Conservation (phyloP, 2,797 vertebrate species). For the Falco cherrug region DNA sequence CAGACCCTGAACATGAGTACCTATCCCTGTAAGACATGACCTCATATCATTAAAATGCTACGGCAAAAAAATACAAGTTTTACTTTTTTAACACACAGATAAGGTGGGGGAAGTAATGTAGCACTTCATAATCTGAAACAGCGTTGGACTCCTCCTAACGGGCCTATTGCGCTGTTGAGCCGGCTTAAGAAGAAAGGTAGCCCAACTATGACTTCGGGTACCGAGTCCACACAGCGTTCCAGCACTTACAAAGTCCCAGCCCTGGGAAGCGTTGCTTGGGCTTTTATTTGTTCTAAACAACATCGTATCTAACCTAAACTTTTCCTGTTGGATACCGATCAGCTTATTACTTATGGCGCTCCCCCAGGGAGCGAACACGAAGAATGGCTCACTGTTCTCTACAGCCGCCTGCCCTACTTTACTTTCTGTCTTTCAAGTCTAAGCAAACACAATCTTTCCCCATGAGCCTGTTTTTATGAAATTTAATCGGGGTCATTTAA, state of each 20-base stretch:
- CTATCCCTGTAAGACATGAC: not conserved
- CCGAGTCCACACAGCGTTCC: fast-evolving
- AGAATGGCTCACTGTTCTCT: not conserved
- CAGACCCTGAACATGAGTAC: not conserved
- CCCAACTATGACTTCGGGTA: fast-evolving
- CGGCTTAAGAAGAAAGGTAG: not conserved
- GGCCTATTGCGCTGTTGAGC: not conserved
- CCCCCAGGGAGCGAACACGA: not conserved
- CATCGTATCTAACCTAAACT: not conserved
- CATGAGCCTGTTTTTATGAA: not conserved
- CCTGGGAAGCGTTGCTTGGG: not conserved
- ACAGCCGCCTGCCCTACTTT: not conserved
- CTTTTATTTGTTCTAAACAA: not conserved
- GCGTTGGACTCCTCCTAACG: not conserved
- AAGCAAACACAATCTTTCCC: not conserved
- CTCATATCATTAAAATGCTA: not conserved
- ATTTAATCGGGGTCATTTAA: not conserved
- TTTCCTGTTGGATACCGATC: not conserved
- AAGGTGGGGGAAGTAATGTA: not conserved
- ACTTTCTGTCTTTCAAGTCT: not conserved
- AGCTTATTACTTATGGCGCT: not conserved
- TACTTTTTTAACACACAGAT: not conserved
- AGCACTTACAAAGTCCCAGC: not conserved
- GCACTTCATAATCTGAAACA: not conserved
- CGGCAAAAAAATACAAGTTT: not conserved